Evolutionary conservation across 2,888 invertebrate genomes (phyloP), one percentile per base, ranked within the genome.

Genomic region (Ormia ochracea): DNA sequence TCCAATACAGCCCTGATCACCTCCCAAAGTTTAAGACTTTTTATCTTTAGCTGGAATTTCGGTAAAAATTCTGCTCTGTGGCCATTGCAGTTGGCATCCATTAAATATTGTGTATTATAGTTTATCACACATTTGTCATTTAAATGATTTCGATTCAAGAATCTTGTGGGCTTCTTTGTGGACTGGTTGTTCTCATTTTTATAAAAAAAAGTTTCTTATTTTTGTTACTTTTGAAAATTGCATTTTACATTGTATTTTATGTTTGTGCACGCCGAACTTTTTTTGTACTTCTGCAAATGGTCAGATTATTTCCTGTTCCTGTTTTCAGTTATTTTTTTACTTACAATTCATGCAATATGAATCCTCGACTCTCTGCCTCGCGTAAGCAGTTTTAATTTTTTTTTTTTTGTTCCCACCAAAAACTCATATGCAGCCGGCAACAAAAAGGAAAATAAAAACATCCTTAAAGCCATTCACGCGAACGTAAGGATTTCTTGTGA

Each of bases 401-500:
- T 19, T 12, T 19, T 41, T 68, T 66, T 54, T 72, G 19, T n/a
- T n/a, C n/a, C 54, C 54, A 26, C 54, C 12, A 38, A 14, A 19
- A 48, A 38, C 65, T 23, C 17, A 26, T 50, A 61, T 78, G 70
- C 28, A 50, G 43, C 58, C 45, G 17, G 48, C 58, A 56, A 14
- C n/a, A 17, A 68, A 28, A 48, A n/a, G 31, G 14, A 36, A 14
- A 73, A n/a, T n/a, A n/a, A n/a, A 72, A 63, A 77, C 48, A 69
- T 77, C 69, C 69, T 68, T 82, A 83, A 85, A 87, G 87, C 86
- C 50, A 87, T 86, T 85, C 86, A 87, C 84, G 85, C 85, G 84
- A 85, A 86, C 85, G 86, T 87, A 87, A 86, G 86, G 86, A 86
- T 87, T 87, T 87, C 87, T 87, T 86, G 85, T 86, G 85, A 87